Evolutionary conservation across 1,140 invertebrate genomes (phyloP).

Genomic region (Andricus grossulariae): DNA sequence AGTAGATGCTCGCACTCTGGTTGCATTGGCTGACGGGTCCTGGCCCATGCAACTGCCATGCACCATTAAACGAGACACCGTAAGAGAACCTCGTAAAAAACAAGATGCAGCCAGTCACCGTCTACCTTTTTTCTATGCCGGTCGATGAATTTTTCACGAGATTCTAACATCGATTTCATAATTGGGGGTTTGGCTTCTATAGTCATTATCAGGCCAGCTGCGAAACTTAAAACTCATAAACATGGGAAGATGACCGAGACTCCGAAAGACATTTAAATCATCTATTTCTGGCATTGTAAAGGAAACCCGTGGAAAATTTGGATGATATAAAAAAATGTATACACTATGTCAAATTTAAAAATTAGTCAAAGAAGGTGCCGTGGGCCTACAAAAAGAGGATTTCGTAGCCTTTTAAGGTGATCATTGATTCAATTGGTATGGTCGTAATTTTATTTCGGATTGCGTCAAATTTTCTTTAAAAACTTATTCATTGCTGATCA

Average conservation of each 20-base stretch:
- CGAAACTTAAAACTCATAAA: constrained; percentile 18
- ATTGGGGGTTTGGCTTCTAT: not conserved
- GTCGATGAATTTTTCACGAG: constrained; percentile 29
- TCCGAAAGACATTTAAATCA: not conserved
- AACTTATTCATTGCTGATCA: too few relatives aligned
- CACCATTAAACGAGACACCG: constrained; percentile 14
- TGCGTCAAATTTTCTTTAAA: too few relatives aligned
- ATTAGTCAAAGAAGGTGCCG: too few relatives aligned
- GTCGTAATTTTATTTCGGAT: too few relatives aligned
- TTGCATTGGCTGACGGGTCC: not conserved
- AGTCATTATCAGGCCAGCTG: constrained; percentile 12
- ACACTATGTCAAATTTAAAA: too few relatives aligned
- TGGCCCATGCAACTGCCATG: constrained; percentile 25
- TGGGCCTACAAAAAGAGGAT: too few relatives aligned
- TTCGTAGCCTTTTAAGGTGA: too few relatives aligned
- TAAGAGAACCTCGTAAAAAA: constrained; percentile 9
- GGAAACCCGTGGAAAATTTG: too few relatives aligned
- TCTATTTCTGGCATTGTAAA: too few relatives aligned
- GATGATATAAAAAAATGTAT: too few relatives aligned
- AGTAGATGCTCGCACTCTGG: constrained; percentile 10
- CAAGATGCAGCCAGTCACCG: constrained; percentile 8
- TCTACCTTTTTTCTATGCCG: not conserved
- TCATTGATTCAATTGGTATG: too few relatives aligned
- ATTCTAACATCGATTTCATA: constrained; percentile 15
- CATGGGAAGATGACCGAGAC: not conserved